A percentile compares a stretch with the other conserved stretches of the same genome.
These are phyloP conservation scores for Melanotaenia maccullochi DNA, from an alignment of 2,797 vertebrate genomes.

Conservation along the genomic window DNA sequence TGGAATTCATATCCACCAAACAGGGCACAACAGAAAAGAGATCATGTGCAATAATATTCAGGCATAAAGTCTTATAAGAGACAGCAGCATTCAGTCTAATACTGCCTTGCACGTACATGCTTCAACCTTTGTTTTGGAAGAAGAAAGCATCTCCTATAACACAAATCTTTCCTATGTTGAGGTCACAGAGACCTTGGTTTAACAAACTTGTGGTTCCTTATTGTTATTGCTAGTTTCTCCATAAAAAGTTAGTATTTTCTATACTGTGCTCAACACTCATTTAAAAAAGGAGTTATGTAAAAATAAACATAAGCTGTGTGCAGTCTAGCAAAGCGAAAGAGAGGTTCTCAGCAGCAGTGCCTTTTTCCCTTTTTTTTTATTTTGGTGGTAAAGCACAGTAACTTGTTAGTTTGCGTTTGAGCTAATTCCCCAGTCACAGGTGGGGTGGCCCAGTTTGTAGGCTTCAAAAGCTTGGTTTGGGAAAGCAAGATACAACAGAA, in stretches of 20 bases:
- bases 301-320: conserved; percentile 62
- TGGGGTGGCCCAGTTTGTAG: conserved; percentile 77
- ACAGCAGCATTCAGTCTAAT: conserved; percentile 43
- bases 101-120: conserved; percentile 30
- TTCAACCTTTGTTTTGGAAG: conserved; percentile 50
- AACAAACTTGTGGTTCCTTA: conserved; percentile 55
- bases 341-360: conserved; percentile 65
- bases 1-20: conserved; percentile 42
- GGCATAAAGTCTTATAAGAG: conserved; percentile 40
- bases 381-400: conserved; percentile 49
- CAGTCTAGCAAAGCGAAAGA: conserved; percentile 35
- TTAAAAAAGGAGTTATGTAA: conserved; percentile 44
- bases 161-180: conserved; percentile 35
- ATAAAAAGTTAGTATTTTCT: conserved; percentile 66
- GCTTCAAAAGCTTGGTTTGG: conserved; percentile 79
- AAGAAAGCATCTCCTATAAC: conserved; percentile 46
- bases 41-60: conserved; percentile 39
- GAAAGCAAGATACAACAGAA: conserved; percentile 70
- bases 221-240: conserved; percentile 65
- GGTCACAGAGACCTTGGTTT: conserved; percentile 49
- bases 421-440: conserved; percentile 78
- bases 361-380: conserved; percentile 25
- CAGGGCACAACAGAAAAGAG: conserved; percentile 52
- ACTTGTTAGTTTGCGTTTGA: conserved; percentile 61
- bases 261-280: conserved; percentile 50